Evolutionary conservation across 2,888 invertebrate species (phyloP), one percentile per base, ranked within the genome.

Genomic region (Cryptus armator): DNA sequence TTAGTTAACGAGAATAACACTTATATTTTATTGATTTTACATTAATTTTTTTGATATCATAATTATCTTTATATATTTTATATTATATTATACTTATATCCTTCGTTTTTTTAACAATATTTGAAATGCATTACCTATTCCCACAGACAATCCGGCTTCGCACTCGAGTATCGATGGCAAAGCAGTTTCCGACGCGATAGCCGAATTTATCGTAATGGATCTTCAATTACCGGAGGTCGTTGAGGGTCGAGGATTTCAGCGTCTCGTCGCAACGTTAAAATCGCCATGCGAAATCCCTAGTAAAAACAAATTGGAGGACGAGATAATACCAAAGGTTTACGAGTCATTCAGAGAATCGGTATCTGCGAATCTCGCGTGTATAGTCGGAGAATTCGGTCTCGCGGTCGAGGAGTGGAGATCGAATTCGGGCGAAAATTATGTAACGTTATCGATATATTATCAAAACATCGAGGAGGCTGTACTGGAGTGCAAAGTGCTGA

Each of bases 211-310:
- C 44, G 93, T 94, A 64, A 92, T 94, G 88, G 95, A 95, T 82
- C 88, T 95, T 12, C 94, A 94, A 76, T 88, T 94, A 19, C 94
- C 94, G 1, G 94, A 94, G 77, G 92, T 95, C 19, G 94, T 95
- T 0, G 94, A 95, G 84, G 94, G 94, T 4, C 90, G 92, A 87
- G 94, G 94, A 19, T 95, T 95, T 86, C 94, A 94, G 83, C 91
- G 94, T 68, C 90, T 95, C 2, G 91, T 95, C 0, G 94, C 94
- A 0, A 94, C 94, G 0, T 87, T 94, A 0, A 92, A 92, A 56
- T 94, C 94, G 0, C 94, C 94, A 0, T 94, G 94, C 85, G 94
- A 94, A 89, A 94, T 95, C 32, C 95, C 95, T 0, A 93, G 93
- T 70, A 94, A 94, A 89, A 92, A 91, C 74, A 94, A 94, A 84